A percentile compares a stretch with the other conserved stretches of the same genome.
Conservation (phyloP, 2,888 invertebrate species). For the Chymomyza caudatula region DNA sequence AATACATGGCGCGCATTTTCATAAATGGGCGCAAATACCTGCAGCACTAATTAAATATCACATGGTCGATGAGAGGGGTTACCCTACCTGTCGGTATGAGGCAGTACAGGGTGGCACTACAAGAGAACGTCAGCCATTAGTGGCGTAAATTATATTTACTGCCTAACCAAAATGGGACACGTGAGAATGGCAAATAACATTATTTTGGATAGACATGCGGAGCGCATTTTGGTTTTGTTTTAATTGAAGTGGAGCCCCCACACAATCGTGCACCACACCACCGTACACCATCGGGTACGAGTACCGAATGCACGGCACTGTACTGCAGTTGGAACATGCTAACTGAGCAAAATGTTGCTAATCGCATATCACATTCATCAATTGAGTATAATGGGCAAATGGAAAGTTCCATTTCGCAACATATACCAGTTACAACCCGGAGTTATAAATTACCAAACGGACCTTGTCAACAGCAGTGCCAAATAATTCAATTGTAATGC, state of each 20-base stretch:
- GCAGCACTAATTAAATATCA: slow-evolving; percentile 24
- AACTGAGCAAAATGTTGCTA: neutral
- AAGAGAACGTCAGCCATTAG: slow-evolving; percentile 23
- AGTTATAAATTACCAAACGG: no score
- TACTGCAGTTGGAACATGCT: neutral
- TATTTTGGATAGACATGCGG: slow-evolving; percentile 18
- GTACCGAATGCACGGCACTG: neutral
- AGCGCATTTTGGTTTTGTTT: slow-evolving; percentile 12
- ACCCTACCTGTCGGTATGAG: neutral
- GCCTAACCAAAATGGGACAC: slow-evolving; percentile 17
- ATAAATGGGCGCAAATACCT: slow-evolving; percentile 18
- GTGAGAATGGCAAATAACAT: slow-evolving; percentile 21
- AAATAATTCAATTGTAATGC: no score
- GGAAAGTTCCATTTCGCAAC: no score
- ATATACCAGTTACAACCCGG: no score
- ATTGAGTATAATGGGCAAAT: no score
- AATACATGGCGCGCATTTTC: slow-evolving; percentile 5
- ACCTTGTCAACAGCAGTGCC: no score
- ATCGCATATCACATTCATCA: slow-evolving; percentile 1
- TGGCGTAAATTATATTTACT: slow-evolving; percentile 25
- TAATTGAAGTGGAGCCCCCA: slow-evolving; percentile 10
- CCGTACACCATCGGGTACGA: neutral
- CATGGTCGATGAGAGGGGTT: neutral
- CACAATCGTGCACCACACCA: neutral
- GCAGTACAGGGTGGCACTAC: neutral